Evolutionary conservation across 2,113 vertebrate species (phyloP).

Genomic region (Tursiops truncatus): DNA sequence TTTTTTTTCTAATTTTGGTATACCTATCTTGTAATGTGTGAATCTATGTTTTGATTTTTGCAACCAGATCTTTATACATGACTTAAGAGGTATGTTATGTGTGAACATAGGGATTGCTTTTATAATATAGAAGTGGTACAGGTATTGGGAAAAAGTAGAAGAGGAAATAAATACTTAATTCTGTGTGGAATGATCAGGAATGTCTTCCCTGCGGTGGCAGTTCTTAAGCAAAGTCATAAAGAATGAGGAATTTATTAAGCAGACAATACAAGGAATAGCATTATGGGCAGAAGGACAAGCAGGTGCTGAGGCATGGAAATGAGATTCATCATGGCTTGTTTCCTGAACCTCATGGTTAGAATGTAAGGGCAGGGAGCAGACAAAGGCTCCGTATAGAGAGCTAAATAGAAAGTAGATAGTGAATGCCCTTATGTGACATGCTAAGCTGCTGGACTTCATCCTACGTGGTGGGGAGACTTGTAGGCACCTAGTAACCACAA

Average conservation of each 20-base stretch:
- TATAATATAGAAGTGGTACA: neutral
- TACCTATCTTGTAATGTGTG: neutral
- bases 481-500: neutral
- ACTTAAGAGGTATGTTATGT: neutral
- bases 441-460: neutral
- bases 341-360: neutral
- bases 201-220: neutral
- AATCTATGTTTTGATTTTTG: neutral
- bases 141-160: neutral
- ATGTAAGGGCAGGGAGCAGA: neutral
- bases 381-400: neutral
- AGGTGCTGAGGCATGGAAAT: neutral
- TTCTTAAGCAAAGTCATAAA: neutral
- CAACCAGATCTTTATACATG: neutral
- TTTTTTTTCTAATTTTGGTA: conserved; percentile 31
- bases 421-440: neutral
- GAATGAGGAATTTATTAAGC: neutral
- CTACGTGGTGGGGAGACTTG: neutral
- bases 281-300: neutral
- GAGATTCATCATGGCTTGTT: neutral
- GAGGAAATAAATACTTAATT: neutral
- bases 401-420: neutral
- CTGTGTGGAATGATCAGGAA: neutral
- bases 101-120: neutral
- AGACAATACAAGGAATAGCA: neutral